phyloP scores from a whole-genome alignment of 2,888 invertebrate genomes.

The Drosophila acutilabella region DNA sequence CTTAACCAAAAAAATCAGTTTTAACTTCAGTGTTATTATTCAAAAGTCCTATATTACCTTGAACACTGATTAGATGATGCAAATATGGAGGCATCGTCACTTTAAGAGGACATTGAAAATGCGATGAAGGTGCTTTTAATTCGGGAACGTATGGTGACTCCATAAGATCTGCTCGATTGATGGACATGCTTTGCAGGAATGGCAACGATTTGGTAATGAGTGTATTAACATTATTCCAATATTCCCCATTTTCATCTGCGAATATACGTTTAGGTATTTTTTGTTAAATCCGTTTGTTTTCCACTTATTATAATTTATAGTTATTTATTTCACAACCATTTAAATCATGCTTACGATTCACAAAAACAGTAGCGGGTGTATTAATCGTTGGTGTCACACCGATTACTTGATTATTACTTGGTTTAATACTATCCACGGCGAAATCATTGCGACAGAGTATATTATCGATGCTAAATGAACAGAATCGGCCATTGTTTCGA shows the following conservation, averaged over 20 bases:
- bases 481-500: not conserved
- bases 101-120: constrained; percentile 69
- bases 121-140: not conserved
- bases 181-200: constrained; percentile 19
- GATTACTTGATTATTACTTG: not conserved
- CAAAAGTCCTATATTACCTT: constrained; percentile 86
- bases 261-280: constrained; percentile 1
- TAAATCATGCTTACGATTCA: constrained; percentile 6
- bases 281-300: not conserved
- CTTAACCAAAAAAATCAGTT: constrained; percentile 79
- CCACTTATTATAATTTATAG: no score
- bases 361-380: not conserved
- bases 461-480: constrained; percentile 48
- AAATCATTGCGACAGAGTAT: constrained; percentile 33
- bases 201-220: constrained; percentile 14
- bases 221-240: constrained; percentile 22
- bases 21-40: not conserved
- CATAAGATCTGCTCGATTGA: constrained; percentile 12
- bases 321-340: no score
- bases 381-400: not conserved
- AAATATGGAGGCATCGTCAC: constrained; percentile 84
- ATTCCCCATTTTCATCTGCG: constrained; percentile 23
- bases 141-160: constrained; percentile 1
- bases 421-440: not conserved
- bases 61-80: constrained; percentile 86